Percentiles rank a stretch among this genome's conserved stretches.
These are phyloP conservation scores for Sylvietta virens DNA, from an alignment of 2,113 vertebrate genomes.

Conservation along the genomic window DNA sequence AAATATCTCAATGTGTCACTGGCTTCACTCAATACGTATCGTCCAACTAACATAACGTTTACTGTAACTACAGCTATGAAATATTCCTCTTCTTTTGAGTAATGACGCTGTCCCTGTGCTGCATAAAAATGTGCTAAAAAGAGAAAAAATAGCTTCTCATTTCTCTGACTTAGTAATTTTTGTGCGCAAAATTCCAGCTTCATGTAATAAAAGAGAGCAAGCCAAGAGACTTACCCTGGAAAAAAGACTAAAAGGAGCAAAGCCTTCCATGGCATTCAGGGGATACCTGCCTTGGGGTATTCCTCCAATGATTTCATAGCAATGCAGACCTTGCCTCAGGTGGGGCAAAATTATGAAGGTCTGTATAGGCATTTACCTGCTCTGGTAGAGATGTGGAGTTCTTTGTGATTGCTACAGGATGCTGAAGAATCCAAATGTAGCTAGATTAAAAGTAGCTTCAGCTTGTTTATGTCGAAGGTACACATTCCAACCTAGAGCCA, in stretches of 20 bases:
- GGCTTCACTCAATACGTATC: neutral
- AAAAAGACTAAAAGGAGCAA: neutral
- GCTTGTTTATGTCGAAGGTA: neutral
- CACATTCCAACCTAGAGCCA: neutral
- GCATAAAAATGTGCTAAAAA: neutral
- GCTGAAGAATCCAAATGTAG: neutral
- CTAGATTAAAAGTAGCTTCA: neutral
- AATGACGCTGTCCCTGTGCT: neutral
- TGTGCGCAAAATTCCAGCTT: neutral
- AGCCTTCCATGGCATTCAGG: neutral
- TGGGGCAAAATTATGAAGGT: neutral
- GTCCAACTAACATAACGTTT: neutral
- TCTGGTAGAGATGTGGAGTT: neutral
- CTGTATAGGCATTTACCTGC: neutral
- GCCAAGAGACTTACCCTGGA: neutral
- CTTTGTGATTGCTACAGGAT: neutral
- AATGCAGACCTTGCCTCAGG: neutral
- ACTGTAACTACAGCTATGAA: neutral
- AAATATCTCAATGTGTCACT: neutral
- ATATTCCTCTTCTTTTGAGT: neutral
- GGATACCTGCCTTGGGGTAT: neutral
- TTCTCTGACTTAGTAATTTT: neutral
- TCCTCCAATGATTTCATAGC: neutral
- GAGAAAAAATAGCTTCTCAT: neutral
- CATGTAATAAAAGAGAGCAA: neutral